These are phyloP conservation scores for Cataglyphis cursor DNA, from an alignment of 2,888 invertebrate genomes.

Conservation along the genomic window DNA sequence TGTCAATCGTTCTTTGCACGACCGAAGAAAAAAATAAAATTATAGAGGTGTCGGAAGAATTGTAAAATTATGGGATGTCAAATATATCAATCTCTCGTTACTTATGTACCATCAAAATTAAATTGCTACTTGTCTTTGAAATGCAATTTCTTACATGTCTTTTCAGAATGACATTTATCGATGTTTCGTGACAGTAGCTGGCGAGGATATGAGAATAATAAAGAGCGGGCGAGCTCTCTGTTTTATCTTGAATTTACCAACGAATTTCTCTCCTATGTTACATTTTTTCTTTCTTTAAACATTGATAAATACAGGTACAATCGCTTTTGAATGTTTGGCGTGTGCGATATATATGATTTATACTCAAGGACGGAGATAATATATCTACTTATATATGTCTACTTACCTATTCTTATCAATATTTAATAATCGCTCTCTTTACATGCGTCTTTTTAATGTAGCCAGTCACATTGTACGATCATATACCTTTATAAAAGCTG, in stretches of 20 bases:
- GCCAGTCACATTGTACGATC: neutral
- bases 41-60: neutral
- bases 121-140: neutral
- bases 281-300: neutral
- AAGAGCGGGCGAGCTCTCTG: too few species aligned
- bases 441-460: neutral
- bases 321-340: neutral
- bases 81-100: neutral
- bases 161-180: neutral
- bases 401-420: neutral
- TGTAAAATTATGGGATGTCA: constrained; percentile 20
- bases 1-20: neutral
- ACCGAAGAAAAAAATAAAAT: neutral
- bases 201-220: neutral
- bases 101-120: neutral
- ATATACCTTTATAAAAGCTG: neutral
- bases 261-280: neutral
- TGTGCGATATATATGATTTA: neutral
- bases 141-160: neutral
- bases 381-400: neutral
- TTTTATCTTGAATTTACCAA: neutral
- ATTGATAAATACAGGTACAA: neutral
- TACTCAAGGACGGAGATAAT: too few species aligned
- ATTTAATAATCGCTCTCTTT: neutral
- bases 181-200: neutral